Evolutionary conservation across 1,140 invertebrate species (phyloP).

Genomic region (Cotesia glomerata): DNA sequence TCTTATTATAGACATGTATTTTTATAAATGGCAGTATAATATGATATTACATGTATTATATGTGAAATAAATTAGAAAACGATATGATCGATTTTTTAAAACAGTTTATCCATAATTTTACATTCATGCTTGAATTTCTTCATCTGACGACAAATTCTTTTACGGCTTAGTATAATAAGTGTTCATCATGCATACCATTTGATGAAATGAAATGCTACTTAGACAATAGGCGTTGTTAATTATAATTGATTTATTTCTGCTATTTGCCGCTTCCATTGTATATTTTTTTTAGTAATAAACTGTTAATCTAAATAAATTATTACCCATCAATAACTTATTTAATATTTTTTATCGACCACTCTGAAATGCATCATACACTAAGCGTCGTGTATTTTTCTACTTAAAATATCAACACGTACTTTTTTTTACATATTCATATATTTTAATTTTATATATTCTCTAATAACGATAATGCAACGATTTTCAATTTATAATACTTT

Average conservation of each 20-base stretch:
- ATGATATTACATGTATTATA: slow-evolving; percentile 60
- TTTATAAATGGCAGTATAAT: slow-evolving; percentile 63
- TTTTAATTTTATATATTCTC: slow-evolving; percentile 47
- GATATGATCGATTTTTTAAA: slow-evolving; percentile 41
- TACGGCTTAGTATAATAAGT: not conserved
- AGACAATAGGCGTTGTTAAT: slow-evolving; percentile 20
- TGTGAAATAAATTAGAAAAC: slow-evolving; percentile 57
- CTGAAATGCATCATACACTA: slow-evolving; percentile 39
- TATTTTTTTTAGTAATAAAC: not conserved
- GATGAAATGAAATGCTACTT: slow-evolving; percentile 20
- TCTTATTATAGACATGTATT: slow-evolving; percentile 63
- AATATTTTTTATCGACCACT: slow-evolving; percentile 22
- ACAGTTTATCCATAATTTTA: not conserved
- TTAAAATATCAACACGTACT: slow-evolving; percentile 58
- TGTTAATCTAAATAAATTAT: not conserved
- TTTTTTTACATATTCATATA: slow-evolving; percentile 49
- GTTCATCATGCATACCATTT: slow-evolving; percentile 18
- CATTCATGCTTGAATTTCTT: not conserved
- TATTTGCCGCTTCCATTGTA: slow-evolving; percentile 5
- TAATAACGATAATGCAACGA: slow-evolving; percentile 64
- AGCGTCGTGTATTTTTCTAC: slow-evolving; percentile 50
- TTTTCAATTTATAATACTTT: slow-evolving; percentile 61
- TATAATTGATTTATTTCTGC: not conserved
- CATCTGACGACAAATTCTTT: not conserved
- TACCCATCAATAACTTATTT: not conserved